Percentiles rank a stretch among this genome's conserved stretches.
Conservation (phyloP, 64 coral and sea anemone species). For the Montipora foliosa region DNA sequence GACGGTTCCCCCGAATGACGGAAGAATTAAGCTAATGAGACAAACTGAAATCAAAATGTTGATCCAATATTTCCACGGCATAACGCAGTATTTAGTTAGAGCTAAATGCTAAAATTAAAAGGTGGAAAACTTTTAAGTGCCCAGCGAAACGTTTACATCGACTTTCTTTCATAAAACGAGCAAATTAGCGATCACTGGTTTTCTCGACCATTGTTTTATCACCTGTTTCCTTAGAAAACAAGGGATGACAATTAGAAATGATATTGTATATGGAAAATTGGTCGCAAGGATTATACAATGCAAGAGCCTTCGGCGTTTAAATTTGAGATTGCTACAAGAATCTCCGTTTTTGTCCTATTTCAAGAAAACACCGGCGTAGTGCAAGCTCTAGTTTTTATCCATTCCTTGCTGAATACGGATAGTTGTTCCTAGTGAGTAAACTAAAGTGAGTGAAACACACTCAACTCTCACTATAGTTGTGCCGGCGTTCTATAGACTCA, state of each 20-base stretch:
- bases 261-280: not conserved
- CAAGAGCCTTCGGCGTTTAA: not conserved
- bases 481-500: too few species aligned
- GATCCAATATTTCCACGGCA: not conserved
- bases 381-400: too few species aligned
- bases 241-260: not conserved
- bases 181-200: not conserved
- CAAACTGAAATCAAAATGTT: not conserved
- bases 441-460: too few species aligned
- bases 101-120: not conserved
- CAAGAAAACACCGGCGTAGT: not conserved
- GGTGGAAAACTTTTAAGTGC: not conserved
- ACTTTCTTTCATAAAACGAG: not conserved
- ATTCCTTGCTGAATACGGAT: too few species aligned
- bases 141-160: not conserved
- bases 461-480: too few species aligned
- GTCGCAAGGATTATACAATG: not conserved
- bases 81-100: not conserved
- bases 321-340: not conserved
- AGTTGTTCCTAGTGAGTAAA: too few species aligned
- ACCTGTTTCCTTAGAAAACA: not conserved
- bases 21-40: too few species aligned
- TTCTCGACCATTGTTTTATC: not conserved
- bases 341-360: not conserved
- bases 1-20: too few species aligned